Evolutionary conservation across 2,113 vertebrate genomes (phyloP).

Genomic region (Ibidorhyncha struthersii): DNA sequence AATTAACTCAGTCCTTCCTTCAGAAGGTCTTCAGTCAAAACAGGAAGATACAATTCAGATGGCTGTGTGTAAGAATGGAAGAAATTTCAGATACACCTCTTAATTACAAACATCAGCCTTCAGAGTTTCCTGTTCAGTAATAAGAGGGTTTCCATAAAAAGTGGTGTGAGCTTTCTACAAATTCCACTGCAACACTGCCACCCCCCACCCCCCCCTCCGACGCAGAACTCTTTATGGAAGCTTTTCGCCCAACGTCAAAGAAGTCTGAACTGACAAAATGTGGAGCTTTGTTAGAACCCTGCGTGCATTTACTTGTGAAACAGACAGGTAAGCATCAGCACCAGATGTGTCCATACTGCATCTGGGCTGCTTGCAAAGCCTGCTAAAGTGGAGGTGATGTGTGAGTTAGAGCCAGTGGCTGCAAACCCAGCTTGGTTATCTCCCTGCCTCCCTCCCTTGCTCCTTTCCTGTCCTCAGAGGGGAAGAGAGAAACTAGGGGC

Average conservation of each 20-base stretch:
- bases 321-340: background rate
- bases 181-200: background rate
- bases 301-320: background rate
- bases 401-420: background rate
- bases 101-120: background rate
- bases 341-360: background rate
- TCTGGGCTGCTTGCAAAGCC: background rate
- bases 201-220: background rate
- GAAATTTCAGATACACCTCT: background rate
- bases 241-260: background rate
- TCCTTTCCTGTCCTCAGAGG: background rate
- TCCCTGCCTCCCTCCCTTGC: background rate
- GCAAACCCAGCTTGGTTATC: background rate
- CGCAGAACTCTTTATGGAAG: background rate
- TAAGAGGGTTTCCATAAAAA: background rate
- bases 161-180: background rate
- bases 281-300: background rate
- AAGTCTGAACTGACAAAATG: background rate
- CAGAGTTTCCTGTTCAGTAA: background rate
- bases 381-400: background rate
- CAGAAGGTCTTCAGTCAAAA: constrained; percentile 53
- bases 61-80: background rate
- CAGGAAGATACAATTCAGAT: constrained; percentile 38
- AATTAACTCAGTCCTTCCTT: constrained; percentile 8
- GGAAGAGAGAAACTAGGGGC: background rate